These are phyloP conservation scores for Poeciliopsis presidionis DNA, from an alignment of 2,797 vertebrate species.

Conservation along the genomic window DNA sequence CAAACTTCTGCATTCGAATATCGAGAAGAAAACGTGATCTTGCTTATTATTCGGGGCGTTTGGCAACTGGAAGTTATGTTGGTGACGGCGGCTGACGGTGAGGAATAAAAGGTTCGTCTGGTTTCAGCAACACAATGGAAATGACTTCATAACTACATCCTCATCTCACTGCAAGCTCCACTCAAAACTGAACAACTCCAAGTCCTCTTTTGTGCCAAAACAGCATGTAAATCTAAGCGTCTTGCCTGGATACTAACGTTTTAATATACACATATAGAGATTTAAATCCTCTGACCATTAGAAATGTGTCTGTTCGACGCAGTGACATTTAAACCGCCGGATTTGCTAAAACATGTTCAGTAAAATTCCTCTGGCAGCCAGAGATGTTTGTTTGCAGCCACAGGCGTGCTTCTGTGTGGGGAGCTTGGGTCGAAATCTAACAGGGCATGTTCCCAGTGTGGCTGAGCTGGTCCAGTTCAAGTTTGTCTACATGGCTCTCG, in stretches of 20 bases:
- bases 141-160: not conserved
- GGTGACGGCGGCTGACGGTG: not conserved
- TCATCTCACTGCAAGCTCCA: not conserved
- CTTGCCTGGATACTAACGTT: not conserved
- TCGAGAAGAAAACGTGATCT: not conserved
- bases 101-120: not conserved
- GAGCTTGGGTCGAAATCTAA: slow-evolving; percentile 2
- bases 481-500: slow-evolving; percentile 33
- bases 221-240: not conserved
- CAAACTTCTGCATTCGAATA: not conserved
- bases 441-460: slow-evolving; percentile 2
- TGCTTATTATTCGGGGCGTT: not conserved
- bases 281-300: not conserved
- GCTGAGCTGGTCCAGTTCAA: slow-evolving; percentile 12
- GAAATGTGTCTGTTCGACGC: not conserved
- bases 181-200: not conserved
- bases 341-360: not conserved
- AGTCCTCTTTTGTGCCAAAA: not conserved
- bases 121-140: not conserved
- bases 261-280: not conserved
- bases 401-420: not conserved
- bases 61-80: not conserved
- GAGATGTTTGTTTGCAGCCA: not conserved
- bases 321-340: not conserved
- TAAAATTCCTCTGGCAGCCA: not conserved